phyloP scores from a whole-genome alignment of 2,797 vertebrate genomes.

The Naso thynnoides region DNA sequence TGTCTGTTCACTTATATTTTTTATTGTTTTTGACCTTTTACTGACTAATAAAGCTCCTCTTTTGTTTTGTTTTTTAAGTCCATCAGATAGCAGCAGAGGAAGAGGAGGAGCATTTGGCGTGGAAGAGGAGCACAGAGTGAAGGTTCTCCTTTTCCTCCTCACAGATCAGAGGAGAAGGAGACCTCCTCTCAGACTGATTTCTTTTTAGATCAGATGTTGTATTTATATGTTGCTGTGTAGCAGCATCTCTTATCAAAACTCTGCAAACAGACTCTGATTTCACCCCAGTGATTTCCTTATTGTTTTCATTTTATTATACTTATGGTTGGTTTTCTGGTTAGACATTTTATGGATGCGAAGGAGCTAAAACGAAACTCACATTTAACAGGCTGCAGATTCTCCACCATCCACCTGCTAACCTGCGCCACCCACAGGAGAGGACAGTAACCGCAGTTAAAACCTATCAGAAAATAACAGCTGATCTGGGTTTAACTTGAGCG shows the following conservation, averaged over 20 bases:
- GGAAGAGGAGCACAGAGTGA: slow-evolving; percentile 34
- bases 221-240: slow-evolving; percentile 20
- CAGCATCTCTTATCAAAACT: neutral
- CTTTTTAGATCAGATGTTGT: slow-evolving; percentile 11
- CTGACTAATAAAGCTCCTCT: neutral
- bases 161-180: slow-evolving; percentile 4
- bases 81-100: slow-evolving; percentile 43
- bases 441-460: neutral
- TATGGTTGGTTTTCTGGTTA: slow-evolving; percentile 5
- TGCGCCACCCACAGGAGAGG: neutral
- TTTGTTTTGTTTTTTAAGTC: slow-evolving; percentile 27
- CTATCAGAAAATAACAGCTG: neutral
- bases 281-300: neutral
- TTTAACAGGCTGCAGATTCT: slow-evolving; percentile 15
- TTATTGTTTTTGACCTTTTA: no score
- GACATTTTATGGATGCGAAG: slow-evolving; percentile 1
- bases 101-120: slow-evolving; percentile 33
- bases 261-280: neutral
- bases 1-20: no score
- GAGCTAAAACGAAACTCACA: slow-evolving; percentile 12
- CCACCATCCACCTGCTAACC: neutral
- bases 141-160: slow-evolving; percentile 8
- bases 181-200: slow-evolving; percentile 24
- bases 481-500: neutral
- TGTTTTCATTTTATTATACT: slow-evolving; percentile 2